These are phyloP conservation scores for Drosophila aldrichi DNA, from an alignment of 2,888 invertebrate species.

Conservation along the genomic window DNA sequence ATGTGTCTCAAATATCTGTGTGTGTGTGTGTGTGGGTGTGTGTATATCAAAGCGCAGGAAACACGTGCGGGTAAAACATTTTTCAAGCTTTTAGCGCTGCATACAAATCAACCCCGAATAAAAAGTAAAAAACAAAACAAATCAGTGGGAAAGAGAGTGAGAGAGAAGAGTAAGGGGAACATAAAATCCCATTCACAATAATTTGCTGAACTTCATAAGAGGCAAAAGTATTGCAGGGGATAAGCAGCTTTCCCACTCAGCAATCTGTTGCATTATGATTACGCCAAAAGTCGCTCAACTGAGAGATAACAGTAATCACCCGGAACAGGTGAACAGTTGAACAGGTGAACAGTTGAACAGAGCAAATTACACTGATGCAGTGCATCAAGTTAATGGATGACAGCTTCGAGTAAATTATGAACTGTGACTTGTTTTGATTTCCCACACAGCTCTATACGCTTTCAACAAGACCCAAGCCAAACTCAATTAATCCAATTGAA, in stretches of 20 bases:
- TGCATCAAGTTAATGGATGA: slow-evolving; percentile 13
- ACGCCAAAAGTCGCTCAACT: slow-evolving; percentile 45
- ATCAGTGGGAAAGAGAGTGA: not conserved
- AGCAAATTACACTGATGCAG: slow-evolving; percentile 10
- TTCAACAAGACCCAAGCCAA: not conserved
- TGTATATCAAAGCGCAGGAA: slow-evolving; percentile 75
- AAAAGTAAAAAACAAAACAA: slow-evolving; percentile 13
- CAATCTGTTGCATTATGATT: slow-evolving; percentile 78
- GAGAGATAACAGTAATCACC: slow-evolving; percentile 46
- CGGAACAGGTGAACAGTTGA: slow-evolving; percentile 17
- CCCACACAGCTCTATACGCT: slow-evolving; percentile 10
- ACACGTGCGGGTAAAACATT: slow-evolving; percentile 81
- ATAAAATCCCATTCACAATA: slow-evolving; percentile 71
- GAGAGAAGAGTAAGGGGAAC: slow-evolving; percentile 7
- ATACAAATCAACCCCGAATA: slow-evolving; percentile 77
- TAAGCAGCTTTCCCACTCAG: slow-evolving; percentile 37
- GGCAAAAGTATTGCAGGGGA: slow-evolving; percentile 24
- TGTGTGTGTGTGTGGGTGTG: slow-evolving; percentile 37
- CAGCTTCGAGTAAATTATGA: not conserved
- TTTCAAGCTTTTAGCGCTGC: slow-evolving; percentile 81
- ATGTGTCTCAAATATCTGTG: slow-evolving; percentile 54
- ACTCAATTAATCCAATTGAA: slow-evolving; percentile 68
- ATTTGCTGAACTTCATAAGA: slow-evolving; percentile 77
- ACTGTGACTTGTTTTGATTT: slow-evolving; percentile 4
- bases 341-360: not conserved